phyloP scores from a whole-genome alignment of 2,797 vertebrate genomes.

The Ctenochaetus hawaiiensis region DNA sequence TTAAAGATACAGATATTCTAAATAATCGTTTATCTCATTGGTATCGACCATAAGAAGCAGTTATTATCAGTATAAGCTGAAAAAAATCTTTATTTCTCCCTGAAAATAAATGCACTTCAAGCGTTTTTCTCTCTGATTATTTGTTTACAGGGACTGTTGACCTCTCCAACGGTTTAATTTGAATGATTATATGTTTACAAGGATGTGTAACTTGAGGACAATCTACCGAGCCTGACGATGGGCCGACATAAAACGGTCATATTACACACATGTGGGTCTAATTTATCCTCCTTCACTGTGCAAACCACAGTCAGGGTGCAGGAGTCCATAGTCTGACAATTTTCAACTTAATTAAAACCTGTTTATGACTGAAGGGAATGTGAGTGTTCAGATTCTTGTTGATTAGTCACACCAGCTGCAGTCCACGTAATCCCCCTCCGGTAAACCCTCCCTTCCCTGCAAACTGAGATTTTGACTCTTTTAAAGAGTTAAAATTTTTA shows the following conservation, averaged over 20 bases:
- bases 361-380: conserved; percentile 61
- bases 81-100: too few species aligned
- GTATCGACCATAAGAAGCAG: too few species aligned
- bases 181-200: conserved; percentile 44
- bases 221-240: conserved; percentile 20
- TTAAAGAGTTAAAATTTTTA: conserved; percentile 47
- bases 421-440: conserved; percentile 27
- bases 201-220: conserved; percentile 22
- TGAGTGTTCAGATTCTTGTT: conserved; percentile 63
- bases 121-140: conserved; percentile 3
- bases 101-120: not conserved
- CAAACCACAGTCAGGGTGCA: conserved; percentile 49
- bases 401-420: conserved; percentile 66
- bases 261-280: conserved; percentile 71
- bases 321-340: conserved; percentile 41
- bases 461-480: conserved; percentile 19
- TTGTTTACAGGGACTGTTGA: conserved; percentile 11
- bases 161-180: conserved; percentile 36
- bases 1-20: too few species aligned
- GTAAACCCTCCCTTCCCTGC: conserved; percentile 46
- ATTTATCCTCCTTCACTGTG: conserved; percentile 54
- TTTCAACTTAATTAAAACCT: conserved; percentile 72
- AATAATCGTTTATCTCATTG: too few species aligned
- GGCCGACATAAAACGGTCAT: conserved; percentile 43
- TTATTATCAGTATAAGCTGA: too few species aligned